Base-by-base conservation (phyloP, 2,113 vertebrate genomes). In the Brachyhypopomus occidentalis region DNA sequence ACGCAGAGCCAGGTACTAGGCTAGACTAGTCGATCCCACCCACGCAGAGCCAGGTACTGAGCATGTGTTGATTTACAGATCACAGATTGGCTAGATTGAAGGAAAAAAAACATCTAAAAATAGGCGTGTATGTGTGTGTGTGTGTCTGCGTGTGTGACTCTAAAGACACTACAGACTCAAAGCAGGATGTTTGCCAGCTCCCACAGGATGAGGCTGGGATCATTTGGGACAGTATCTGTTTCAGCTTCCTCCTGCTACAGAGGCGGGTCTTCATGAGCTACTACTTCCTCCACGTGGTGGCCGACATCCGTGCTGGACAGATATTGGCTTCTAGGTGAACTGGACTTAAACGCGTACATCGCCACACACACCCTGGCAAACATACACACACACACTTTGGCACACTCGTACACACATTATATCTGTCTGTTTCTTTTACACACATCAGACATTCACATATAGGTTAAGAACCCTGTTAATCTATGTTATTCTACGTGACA, bases 221-320 rank as follows among this genome's bases (percentile, higher is more conserved):
- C 86, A 99, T 99, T 86, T 99, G 98, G 98, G 97, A 99, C 93
- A 99, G 97, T 78, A 99, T 99, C 89, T 99, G 98, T 89, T 99
- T 99, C 75, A 96, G 95, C 76, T 99, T 99, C 91, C 93, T 99
- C 25, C 91, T 99, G 87, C 93, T 99, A 69, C 98, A 99, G 93
- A 95, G 98, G 84, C 94, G 98, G 67, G 98, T 99, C 79, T 99
- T 99, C 92, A 98, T 99, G 97, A 99, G 97, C 87, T 99, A 99
- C 90, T 99, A 99, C 89, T 99, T 98, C 89, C 94, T 99, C 12
- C 98, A 99, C 0, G 97, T 99, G 67, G 96, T 99, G 85, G 98
- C 98, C 1, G 98, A 99, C 83, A 98, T 99, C 87, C 96, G 97
- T 84, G 95, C 98, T 1, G 98, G 97, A 30, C 97, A 99, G 92